Percentiles rank a stretch among this genome's conserved stretches.
Evolutionary conservation across 2,888 invertebrate genomes (phyloP).

Genomic region (Drosophila tanythrix): DNA sequence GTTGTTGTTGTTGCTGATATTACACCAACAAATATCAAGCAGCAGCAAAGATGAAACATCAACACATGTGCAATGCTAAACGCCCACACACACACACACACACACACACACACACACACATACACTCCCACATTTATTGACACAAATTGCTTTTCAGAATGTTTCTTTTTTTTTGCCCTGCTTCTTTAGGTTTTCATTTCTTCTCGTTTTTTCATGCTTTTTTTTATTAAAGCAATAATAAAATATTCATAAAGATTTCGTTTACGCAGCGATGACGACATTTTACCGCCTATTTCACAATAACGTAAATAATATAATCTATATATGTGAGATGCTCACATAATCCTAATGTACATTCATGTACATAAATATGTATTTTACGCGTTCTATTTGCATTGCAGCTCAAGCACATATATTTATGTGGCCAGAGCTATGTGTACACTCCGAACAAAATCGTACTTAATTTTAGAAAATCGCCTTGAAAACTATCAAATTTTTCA

Average conservation of each 20-base stretch:
- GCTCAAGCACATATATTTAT: neutral
- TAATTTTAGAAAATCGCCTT: neutral
- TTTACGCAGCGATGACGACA: conserved; percentile 60
- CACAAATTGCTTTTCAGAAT: conserved; percentile 77
- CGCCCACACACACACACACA: conserved; percentile 33
- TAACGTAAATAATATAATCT: conserved; percentile 41
- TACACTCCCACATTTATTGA: conserved; percentile 71
- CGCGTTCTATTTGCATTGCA: conserved; percentile 11
- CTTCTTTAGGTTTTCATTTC: conserved; percentile 15
- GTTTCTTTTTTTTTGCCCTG: conserved; percentile 28
- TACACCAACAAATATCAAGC: conserved; percentile 41
- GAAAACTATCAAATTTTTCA: neutral
- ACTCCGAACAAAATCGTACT: neutral
- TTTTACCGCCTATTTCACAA: conserved; percentile 57
- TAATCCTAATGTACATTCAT: conserved; percentile 4
- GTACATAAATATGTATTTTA: conserved; percentile 8
- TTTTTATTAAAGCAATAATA: conserved; percentile 75
- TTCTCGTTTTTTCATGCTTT: conserved; percentile 3
- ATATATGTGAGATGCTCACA: conserved; percentile 23
- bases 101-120: conserved; percentile 15
- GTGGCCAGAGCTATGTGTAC: conserved; percentile 3
- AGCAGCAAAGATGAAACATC: conserved; percentile 43
- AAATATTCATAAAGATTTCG: conserved; percentile 81
- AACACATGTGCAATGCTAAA: conserved; percentile 51
- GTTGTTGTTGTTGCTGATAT: conserved; percentile 28